A percentile compares a stretch with the other conserved stretches of the same genome.
Conservation (phyloP, 2,888 invertebrate genomes). For the Trachelus stipa region DNA sequence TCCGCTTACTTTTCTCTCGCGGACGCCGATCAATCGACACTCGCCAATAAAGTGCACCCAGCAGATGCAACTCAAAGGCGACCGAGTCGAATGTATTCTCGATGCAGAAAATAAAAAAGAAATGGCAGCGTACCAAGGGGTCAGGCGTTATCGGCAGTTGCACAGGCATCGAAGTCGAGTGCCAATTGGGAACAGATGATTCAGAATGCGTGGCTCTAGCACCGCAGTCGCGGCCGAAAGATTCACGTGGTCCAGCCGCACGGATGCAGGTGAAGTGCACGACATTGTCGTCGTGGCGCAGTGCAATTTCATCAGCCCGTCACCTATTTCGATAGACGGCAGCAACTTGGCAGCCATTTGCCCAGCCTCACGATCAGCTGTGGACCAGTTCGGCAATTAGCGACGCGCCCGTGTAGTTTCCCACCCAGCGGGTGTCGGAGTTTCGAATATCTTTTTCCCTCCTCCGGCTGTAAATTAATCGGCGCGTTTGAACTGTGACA, state of each 20-base stretch:
- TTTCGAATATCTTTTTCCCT: too few relatives aligned
- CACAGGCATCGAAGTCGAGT: neutral
- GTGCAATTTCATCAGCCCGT: neutral
- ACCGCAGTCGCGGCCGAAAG: too few relatives aligned
- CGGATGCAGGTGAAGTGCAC: constrained; percentile 6
- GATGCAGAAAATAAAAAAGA: neutral
- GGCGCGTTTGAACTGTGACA: too few relatives aligned
- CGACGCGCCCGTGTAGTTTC: neutral
- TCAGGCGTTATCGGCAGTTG: neutral
- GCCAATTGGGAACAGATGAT: neutral
- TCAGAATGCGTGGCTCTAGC: neutral
- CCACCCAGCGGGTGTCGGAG: too few relatives aligned
- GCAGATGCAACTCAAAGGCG: neutral
- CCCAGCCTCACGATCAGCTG: too few relatives aligned
- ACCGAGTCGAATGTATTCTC: neutral
- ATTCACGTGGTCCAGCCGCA: neutral
- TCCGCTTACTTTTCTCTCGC: too few relatives aligned
- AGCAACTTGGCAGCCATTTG: too few relatives aligned
- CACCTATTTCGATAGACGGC: neutral
- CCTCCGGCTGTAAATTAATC: too few relatives aligned
- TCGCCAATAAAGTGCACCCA: too few relatives aligned
- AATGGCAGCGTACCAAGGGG: constrained; percentile 1
- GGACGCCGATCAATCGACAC: too few relatives aligned
- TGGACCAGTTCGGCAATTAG: neutral
- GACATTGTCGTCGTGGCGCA: constrained; percentile 4